These are phyloP conservation scores for Paralvinella palmiformis DNA, from an alignment of 1,140 invertebrate species.

Conservation along the genomic window DNA sequence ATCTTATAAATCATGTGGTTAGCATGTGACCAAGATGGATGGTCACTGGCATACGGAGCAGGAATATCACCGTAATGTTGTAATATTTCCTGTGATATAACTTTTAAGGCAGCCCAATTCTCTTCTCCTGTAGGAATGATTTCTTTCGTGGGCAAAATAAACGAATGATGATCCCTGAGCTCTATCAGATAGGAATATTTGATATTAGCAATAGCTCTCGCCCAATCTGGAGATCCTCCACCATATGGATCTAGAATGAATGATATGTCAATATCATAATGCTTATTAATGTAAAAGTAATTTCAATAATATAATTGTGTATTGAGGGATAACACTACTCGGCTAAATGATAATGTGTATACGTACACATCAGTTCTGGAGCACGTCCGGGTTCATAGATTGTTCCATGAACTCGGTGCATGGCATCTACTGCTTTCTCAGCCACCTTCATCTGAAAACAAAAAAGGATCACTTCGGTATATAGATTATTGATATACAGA, in stretches of 20 bases:
- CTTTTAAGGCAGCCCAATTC: conserved; percentile 69
- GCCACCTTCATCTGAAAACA: background rate
- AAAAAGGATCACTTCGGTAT: too few relatives aligned
- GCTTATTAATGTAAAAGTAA: too few relatives aligned
- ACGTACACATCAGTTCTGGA: conserved; percentile 6
- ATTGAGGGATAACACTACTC: too few relatives aligned
- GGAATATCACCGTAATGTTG: too few relatives aligned
- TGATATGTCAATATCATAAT: too few relatives aligned
- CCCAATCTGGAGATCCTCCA: conserved; percentile 29
- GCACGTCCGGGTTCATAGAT: background rate
- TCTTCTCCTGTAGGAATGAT: conserved; percentile 77
- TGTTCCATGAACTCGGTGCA: background rate
- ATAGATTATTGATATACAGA: too few relatives aligned
- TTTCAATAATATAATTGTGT: too few relatives aligned
- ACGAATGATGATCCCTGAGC: conserved; percentile 62
- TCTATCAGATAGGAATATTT: conserved; percentile 34
- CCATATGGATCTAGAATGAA: conserved; percentile 14
- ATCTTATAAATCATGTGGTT: too few relatives aligned
- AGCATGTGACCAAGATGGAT: too few relatives aligned
- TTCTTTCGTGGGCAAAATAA: conserved; percentile 65
- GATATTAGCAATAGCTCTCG: conserved; percentile 25
- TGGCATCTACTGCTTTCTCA: background rate
- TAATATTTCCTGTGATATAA: conserved; percentile 57
- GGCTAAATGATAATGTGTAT: too few relatives aligned
- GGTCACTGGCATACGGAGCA: too few relatives aligned